Base-by-base conservation (phyloP, 2,888 invertebrate species). In the Phragmatobia fuliginosa region DNA sequence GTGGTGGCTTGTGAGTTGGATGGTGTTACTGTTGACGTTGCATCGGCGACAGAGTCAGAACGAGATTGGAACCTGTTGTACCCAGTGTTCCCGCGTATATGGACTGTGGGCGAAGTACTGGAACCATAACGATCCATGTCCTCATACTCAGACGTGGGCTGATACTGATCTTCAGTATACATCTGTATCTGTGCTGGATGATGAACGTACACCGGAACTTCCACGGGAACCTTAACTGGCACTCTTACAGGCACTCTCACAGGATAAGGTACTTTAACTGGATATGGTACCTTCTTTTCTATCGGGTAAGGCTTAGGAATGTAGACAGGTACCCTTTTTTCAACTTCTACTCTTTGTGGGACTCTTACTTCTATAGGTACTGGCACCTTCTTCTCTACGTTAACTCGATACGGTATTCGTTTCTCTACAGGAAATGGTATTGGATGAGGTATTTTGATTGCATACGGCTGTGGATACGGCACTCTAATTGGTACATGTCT, bases 371-470 rank as follows among this genome's bases (percentile, higher is more conserved):
- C 92, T 0, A 92, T 88, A 0, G 92, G 94, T 31, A 90, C 88
- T 0, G 91, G 92, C 32, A 94, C 90, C 78, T 84, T 92, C 88
- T 91, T 96, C 84, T 95, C 96, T 6, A 95, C 91, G 77, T 93
- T 90, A 6, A 94, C 92, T 1, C 92, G 93, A 78, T 93, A 92
- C 2, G 94, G 94, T 36, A 95, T 92, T 85, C 84, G 89, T 75
- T 92, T 90, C 88, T 96, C 96, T 18, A 94, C 86, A 0, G 95
- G 80, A 32, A 82, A 93, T 3, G 95, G 94, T 80, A 95, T 94
- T 2, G 96, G 96, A 72, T 95, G 89, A 25, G 95, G 96, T 1
- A 96, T 93, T 84, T 92, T 94, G 14, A 96, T 92, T 16, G 96
- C 92, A 80, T 95, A 96, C 1, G 96, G 96, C 79, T 94, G 91